These are phyloP conservation scores for Sus cebifrons DNA, from an alignment of 2,797 vertebrate genomes.

Conservation along the genomic window DNA sequence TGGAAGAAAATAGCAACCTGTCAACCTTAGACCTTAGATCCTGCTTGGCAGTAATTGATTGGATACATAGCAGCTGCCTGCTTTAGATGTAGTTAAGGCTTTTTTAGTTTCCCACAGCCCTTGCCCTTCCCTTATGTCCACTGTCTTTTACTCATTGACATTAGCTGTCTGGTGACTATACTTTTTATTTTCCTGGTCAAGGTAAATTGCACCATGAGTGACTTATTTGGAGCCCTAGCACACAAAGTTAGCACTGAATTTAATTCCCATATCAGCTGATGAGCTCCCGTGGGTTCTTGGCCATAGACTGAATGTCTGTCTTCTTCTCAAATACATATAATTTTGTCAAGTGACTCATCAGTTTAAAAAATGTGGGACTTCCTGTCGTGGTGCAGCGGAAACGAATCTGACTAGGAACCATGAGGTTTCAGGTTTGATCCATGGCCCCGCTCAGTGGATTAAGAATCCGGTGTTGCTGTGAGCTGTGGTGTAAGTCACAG, in stretches of 20 bases:
- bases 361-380: neutral
- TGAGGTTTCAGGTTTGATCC: too few relatives aligned
- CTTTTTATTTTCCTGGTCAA: neutral
- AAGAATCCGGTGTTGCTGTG: too few relatives aligned
- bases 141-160: neutral
- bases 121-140: neutral
- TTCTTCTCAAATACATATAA: neutral
- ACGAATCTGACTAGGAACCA: too few relatives aligned
- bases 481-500: too few relatives aligned
- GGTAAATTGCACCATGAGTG: neutral
- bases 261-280: neutral
- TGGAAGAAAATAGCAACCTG: neutral
- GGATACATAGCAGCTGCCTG: neutral
- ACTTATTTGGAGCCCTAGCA: neutral
- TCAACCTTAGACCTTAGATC: neutral
- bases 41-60: neutral
- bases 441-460: too few relatives aligned
- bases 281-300: neutral
- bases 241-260: neutral
- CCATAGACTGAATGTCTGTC: neutral
- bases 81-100: neutral
- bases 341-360: constrained; percentile 32
- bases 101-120: neutral
- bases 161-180: neutral
- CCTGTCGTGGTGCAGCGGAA: too few relatives aligned